Evolutionary conservation across 2,888 invertebrate genomes (phyloP), one percentile per base, ranked within the genome.

Genomic region (Penaeus monodon): DNA sequence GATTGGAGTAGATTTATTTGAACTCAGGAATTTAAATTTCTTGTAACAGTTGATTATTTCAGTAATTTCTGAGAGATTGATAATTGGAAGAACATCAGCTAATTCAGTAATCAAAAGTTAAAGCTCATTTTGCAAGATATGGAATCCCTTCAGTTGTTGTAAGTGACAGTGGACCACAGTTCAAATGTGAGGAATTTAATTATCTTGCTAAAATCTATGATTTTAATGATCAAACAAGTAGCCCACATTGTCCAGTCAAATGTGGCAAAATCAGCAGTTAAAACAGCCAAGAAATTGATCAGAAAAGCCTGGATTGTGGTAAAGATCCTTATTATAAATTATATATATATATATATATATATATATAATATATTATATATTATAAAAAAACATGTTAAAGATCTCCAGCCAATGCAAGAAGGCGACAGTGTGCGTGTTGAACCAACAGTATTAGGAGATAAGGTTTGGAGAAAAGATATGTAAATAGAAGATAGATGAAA

Each of bases 261-360:
- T 81, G 81, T 64, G 29, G 80, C 80, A 65, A 57, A 81, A 66
- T 81, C 81, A 6, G 68, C 70, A 2, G 81, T 81, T 17, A 81
- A 81, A n/a, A 81, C 81, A 22, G 49, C 73, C n/a, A 81, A 81
- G 24, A 70, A 20, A 24, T 49, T 81, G 63, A 68, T 81, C 24
- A 68, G n/a, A 22, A 81, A 81, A 33, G 70, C 81, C 24, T 81
- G 70, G 24, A 7, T n/a, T 44, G 57, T 70, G 70, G 70, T 27
- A 81, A 44, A 38, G 81, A 81, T 49, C 70, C 70, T n/a, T 70
- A 81, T 20, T 70, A n/a, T n/a, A n/a, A n/a, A n/a, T n/a, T n/a
- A n/a, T n/a, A n/a, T n/a, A n/a, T n/a, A n/a, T n/a, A n/a, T n/a
- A n/a, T n/a, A n/a, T n/a, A n/a, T n/a, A n/a, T n/a, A n/a, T n/a